A percentile compares a stretch with the other conserved stretches of the same genome.
These are phyloP conservation scores for Polydrusus tereticollis DNA, from an alignment of 2,888 invertebrate species.

Conservation along the genomic window DNA sequence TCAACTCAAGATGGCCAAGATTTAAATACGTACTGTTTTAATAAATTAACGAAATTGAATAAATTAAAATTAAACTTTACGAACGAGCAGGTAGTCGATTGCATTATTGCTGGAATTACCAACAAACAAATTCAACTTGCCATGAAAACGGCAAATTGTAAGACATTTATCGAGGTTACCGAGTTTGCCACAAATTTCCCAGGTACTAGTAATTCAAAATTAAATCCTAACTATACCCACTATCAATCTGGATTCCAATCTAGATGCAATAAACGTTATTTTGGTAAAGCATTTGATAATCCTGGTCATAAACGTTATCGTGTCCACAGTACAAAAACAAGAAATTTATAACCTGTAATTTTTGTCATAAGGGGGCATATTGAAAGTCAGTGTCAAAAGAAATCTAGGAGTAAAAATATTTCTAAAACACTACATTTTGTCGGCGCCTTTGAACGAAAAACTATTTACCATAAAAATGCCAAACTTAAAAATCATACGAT, in stretches of 20 bases:
- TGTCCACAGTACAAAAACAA: background rate
- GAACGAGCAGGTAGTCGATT: background rate
- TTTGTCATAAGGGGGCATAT: background rate
- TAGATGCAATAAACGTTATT: too few species aligned
- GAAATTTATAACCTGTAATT: background rate
- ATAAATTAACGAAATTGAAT: too few species aligned
- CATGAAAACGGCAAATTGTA: background rate
- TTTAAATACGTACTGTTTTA: background rate
- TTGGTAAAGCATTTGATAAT: too few species aligned
- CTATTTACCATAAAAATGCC: background rate
- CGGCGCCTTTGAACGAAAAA: background rate
- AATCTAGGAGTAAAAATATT: background rate
- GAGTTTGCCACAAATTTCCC: background rate
- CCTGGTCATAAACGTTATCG: background rate
- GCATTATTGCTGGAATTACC: background rate
- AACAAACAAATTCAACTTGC: background rate
- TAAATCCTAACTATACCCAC: too few species aligned
- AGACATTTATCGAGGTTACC: background rate
- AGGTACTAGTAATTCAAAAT: background rate
- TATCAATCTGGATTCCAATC: too few species aligned
- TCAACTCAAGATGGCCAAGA: too few species aligned
- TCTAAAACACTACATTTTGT: too few species aligned
- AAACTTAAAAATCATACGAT: background rate
- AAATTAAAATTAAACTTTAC: conserved; percentile 1
- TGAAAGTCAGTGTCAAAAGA: background rate